Evolutionary conservation across 2,888 invertebrate genomes (phyloP), one percentile per base, ranked within the genome.

Genomic region (Isotomurus palustris): DNA sequence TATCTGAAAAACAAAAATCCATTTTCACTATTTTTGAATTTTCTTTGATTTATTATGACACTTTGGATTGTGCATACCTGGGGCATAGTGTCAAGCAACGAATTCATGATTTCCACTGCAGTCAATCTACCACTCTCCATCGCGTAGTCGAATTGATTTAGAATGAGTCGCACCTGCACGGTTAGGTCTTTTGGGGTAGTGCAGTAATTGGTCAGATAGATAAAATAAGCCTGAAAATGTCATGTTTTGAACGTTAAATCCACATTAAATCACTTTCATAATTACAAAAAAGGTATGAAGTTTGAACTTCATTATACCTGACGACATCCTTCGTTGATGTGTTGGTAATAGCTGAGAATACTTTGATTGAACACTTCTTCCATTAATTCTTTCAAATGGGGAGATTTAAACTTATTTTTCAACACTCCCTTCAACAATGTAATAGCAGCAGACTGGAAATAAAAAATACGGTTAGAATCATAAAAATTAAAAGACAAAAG

Each of bases 291-390:
- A 10, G 14, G 32, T 32, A 32, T 14, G 14, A 32, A 32, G 32
- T 32, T 32, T 32, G 14, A 32, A 32, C n/a, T 38, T 6, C 2
- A 17, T 48, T 10, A 29, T 56, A 60, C 58, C 53, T 60, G 53
- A 41, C 60, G 43, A 44, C 66, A 66, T 2, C 66, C 62, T 53
- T 66, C 66, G 35, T 61, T 60, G 24, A 66, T 61, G 32, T 66
- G 62, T 14, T 62, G 58, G 47, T 66, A 62, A 40, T 58, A 58
- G 25, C 66, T 62, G 14, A 58, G 62, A 10, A 66, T 66, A 40
- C 58, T 58, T 21, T 66, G 62, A 5, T 60, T 52, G 24, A 66
- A 66, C 2, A 66, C 60, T 53, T 62, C 62, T 43, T 62, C 60
- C 66, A 66, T 62, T 14, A 66, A 52, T 22, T 58, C 60, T 17